Evolutionary conservation across 2,888 invertebrate genomes (phyloP), one percentile per base, ranked within the genome.

Genomic region (Cephus pygmeus): DNA sequence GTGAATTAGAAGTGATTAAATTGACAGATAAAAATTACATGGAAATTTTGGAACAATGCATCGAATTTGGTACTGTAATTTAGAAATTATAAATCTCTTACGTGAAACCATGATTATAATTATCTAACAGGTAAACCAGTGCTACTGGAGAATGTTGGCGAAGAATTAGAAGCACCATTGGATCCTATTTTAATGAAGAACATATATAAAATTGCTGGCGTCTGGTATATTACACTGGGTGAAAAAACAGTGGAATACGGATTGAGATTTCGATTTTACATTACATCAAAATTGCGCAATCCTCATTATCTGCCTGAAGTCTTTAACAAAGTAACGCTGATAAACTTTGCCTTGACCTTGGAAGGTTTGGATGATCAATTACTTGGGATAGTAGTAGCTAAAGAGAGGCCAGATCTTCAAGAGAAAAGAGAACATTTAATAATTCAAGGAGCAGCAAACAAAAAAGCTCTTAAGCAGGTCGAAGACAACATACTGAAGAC

Each of bases 401-500:
- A 96, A 90, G 97, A 97, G 91, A 94, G 96, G 82, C 97, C 97
- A 3, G 97, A 97, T 87, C 92, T 97, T 79, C 96, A 97, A 92
- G 95, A 96, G 88, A 95, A 96, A 89, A 93, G 96, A 84, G 96
- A 96, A 91, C 95, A 95, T 77, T 91, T 97, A 73, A 96, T 97
- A 77, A 93, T 96, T 3, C 95, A 96, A 91, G 94, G 95, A 84
- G 97, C 97, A 11, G 94, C 95, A 75, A 98, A 98, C 90, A 95
- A 95, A 88, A 94, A 95, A 78, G 95, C 96, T 3, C 91, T 98
- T 69, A 96, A 97, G 88, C 95, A 96, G 90, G 96, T 97, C 34
- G 98, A 98, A 92, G 97, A 98, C 89, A 96, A 96, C 91, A 98
- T 98, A 85, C 92, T 98, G 75, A 94, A 95, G 86, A 98, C 97